A percentile compares a stretch with the other conserved stretches of the same genome.
Conservation (phyloP, 2,888 invertebrate species). For the Tetranychus piercei region DNA sequence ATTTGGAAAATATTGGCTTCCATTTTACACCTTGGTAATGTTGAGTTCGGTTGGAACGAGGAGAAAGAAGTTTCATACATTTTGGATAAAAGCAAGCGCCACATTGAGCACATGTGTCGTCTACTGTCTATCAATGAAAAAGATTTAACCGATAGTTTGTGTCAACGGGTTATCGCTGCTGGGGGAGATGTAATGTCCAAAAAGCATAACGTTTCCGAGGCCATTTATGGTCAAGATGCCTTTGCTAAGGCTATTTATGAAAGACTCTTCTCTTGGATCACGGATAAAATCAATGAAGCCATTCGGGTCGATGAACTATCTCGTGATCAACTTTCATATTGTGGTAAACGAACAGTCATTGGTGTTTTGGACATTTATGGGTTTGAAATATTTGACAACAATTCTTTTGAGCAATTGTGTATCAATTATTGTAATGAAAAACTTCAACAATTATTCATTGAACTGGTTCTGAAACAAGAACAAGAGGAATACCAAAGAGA, state of each 20-base stretch:
- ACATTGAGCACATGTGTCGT: slow-evolving; percentile 40
- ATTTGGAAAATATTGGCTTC: slow-evolving; percentile 80
- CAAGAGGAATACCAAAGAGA: slow-evolving; percentile 78
- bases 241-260: slow-evolving; percentile 79
- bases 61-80: slow-evolving; percentile 29
- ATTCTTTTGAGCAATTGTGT: slow-evolving; percentile 86
- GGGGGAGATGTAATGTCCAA: slow-evolving; percentile 80
- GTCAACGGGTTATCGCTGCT: slow-evolving; percentile 73
- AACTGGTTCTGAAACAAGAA: slow-evolving; percentile 70
- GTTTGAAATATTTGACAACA: slow-evolving; percentile 75
- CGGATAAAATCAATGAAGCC: slow-evolving; percentile 55
- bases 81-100: slow-evolving; percentile 37
- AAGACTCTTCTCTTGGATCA: slow-evolving; percentile 74
- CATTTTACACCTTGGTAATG: slow-evolving; percentile 61
- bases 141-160: slow-evolving; percentile 54
- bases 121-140: slow-evolving; percentile 47
- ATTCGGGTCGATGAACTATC: slow-evolving; percentile 31
- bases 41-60: slow-evolving; percentile 45
- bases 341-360: slow-evolving; percentile 42
- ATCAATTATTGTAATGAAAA: slow-evolving; percentile 97
- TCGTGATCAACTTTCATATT: neutral
- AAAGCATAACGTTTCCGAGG: slow-evolving; percentile 50
- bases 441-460: slow-evolving; percentile 77
- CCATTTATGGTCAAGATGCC: slow-evolving; percentile 70
- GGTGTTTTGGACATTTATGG: slow-evolving; percentile 85